These are phyloP conservation scores for Sycobia sp. DNA, from an alignment of 1,140 invertebrate species.

Conservation along the genomic window DNA sequence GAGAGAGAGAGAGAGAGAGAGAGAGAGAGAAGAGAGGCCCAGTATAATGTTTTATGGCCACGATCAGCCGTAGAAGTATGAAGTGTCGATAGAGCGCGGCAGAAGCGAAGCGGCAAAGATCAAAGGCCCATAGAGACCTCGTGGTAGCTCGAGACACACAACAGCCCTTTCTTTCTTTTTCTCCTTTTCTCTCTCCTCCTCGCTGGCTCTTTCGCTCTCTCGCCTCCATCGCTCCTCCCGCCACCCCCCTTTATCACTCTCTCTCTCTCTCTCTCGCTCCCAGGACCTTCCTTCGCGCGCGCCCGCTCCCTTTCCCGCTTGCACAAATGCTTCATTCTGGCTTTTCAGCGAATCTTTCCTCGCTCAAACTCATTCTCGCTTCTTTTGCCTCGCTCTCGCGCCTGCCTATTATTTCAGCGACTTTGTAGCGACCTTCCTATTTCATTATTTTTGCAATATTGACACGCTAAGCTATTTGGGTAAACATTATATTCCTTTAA, in stretches of 20 bases:
- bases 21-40: conserved; percentile 41
- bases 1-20: conserved; percentile 11
- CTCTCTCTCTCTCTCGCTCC: neutral
- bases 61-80: conserved; percentile 62
- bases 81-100: conserved; percentile 63
- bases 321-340: conserved; percentile 21
- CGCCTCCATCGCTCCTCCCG: neutral
- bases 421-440: conserved; percentile 5
- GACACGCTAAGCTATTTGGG: neutral
- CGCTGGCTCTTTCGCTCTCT: neutral
- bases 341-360: conserved; percentile 24
- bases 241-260: neutral
- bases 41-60: conserved; percentile 61
- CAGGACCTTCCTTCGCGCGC: conserved; percentile 14
- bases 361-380: conserved; percentile 16
- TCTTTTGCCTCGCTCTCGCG: conserved; percentile 1
- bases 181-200: conserved; percentile 30
- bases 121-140: conserved; percentile 55
- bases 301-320: conserved; percentile 1
- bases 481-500: neutral
- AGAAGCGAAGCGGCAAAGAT: conserved; percentile 62
- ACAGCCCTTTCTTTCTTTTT: conserved; percentile 37
- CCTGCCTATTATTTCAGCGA: conserved; percentile 22
- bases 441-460: conserved; percentile 12
- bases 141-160: conserved; percentile 28